These are phyloP conservation scores for Drosophila asahinai DNA, from an alignment of 1,140 invertebrate genomes.

Conservation along the genomic window DNA sequence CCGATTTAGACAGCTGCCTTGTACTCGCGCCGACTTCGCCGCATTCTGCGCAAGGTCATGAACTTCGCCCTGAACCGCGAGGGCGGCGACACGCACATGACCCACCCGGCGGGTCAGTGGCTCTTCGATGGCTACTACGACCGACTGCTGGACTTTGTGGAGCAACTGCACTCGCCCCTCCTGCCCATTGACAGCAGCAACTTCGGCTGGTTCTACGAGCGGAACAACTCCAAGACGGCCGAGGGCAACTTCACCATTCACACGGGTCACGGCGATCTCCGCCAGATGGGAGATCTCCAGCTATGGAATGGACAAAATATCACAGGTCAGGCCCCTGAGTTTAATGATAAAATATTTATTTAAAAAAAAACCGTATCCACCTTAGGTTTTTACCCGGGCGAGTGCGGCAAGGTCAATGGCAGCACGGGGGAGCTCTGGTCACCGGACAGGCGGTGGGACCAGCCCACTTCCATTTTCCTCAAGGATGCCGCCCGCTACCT, in stretches of 20 bases:
- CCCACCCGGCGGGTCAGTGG: constrained; percentile 88
- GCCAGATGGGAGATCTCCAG: constrained; percentile 87
- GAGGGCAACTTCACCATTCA: constrained; percentile 91
- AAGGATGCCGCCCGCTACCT: constrained; percentile 89
- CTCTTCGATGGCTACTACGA: constrained; percentile 92
- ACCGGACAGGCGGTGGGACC: constrained; percentile 86
- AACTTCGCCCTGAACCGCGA: constrained; percentile 86
- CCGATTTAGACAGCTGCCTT: constrained; percentile 88
- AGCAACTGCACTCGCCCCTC: constrained; percentile 86
- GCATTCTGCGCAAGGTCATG: constrained; percentile 85
- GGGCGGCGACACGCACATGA: constrained; percentile 86
- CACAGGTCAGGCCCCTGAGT: constrained; percentile 79
- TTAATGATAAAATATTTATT: no score
- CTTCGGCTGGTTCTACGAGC: constrained; percentile 93
- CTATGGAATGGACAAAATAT: constrained; percentile 88
- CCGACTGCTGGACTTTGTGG: constrained; percentile 87
- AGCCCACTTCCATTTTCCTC: constrained; percentile 88
- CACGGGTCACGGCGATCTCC: constrained; percentile 88
- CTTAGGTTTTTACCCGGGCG: constrained; percentile 85
- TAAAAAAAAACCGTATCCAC: no score
- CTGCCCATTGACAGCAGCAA: constrained; percentile 87
- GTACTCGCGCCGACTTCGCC: constrained; percentile 85
- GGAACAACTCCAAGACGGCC: constrained; percentile 89
- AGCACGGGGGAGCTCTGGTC: constrained; percentile 92
- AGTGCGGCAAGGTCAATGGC: constrained; percentile 89